Evolutionary conservation across 2,797 vertebrate genomes (phyloP).

Genomic region (Tadarida brasiliensis): DNA sequence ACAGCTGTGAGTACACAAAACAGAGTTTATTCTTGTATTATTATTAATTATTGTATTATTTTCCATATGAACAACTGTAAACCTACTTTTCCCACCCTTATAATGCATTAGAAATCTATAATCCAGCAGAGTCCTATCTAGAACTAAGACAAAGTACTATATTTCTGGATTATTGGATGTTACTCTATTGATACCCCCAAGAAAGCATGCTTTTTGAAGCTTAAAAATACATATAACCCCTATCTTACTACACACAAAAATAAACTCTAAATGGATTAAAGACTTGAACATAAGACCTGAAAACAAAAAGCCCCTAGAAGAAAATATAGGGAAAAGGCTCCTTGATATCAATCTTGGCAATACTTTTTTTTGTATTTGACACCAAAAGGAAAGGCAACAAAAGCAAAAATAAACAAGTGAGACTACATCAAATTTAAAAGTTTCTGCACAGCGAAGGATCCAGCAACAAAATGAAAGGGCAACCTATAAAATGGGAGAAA

Average conservation of each 20-base stretch:
- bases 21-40: background rate
- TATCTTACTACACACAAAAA: background rate
- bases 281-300: background rate
- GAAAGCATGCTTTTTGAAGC: background rate
- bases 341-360: background rate
- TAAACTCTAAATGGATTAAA: conserved; percentile 14
- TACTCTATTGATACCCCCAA: background rate
- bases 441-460: background rate
- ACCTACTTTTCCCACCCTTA: background rate
- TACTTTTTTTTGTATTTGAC: background rate
- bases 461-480: background rate
- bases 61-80: background rate
- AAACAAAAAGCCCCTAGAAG: background rate
- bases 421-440: background rate
- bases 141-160: background rate
- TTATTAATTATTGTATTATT: background rate
- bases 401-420: conserved; percentile 12
- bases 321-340: background rate
- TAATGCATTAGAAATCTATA: background rate
- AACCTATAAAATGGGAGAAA: background rate
- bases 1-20: background rate
- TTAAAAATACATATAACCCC: background rate
- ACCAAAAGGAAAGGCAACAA: background rate
- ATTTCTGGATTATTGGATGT: background rate
- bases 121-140: background rate